Conservation (phyloP, 2,113 vertebrate genomes). For the Stegastes partitus region DNA sequence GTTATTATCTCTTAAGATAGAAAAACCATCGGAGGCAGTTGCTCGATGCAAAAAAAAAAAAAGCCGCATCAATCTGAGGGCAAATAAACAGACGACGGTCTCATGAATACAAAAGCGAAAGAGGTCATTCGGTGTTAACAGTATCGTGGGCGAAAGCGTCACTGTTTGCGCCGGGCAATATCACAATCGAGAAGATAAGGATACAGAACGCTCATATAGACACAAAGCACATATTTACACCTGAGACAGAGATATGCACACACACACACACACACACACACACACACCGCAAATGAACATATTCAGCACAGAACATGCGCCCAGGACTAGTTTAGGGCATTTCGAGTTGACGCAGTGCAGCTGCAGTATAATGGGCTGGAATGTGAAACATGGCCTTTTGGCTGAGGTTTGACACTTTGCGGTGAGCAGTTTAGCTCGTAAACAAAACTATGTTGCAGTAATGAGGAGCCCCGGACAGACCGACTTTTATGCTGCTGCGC, state of each 20-base stretch:
- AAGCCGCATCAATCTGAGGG: constrained; percentile 29
- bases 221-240: constrained; percentile 26
- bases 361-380: constrained; percentile 67
- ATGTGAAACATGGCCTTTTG: constrained; percentile 72
- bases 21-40: constrained; percentile 35
- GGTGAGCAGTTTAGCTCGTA: constrained; percentile 56
- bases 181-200: constrained; percentile 41
- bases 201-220: constrained; percentile 15
- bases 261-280: constrained; percentile 15
- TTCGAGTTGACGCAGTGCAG: constrained; percentile 56
- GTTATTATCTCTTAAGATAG: constrained; percentile 38
- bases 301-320: constrained; percentile 13
- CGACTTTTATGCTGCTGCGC: constrained; percentile 33
- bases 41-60: constrained; percentile 41
- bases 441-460: constrained; percentile 65
- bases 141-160: not conserved
- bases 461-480: constrained; percentile 51
- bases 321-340: constrained; percentile 16
- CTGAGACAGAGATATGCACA: constrained; percentile 30
- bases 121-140: constrained; percentile 35
- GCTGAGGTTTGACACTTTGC: constrained; percentile 66
- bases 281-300: constrained; percentile 25
- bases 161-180: constrained; percentile 14
- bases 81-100: constrained; percentile 45
- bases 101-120: constrained; percentile 53